Evolutionary conservation across 2,888 invertebrate genomes (phyloP).

Genomic region (Coelogynopora nodosa): DNA sequence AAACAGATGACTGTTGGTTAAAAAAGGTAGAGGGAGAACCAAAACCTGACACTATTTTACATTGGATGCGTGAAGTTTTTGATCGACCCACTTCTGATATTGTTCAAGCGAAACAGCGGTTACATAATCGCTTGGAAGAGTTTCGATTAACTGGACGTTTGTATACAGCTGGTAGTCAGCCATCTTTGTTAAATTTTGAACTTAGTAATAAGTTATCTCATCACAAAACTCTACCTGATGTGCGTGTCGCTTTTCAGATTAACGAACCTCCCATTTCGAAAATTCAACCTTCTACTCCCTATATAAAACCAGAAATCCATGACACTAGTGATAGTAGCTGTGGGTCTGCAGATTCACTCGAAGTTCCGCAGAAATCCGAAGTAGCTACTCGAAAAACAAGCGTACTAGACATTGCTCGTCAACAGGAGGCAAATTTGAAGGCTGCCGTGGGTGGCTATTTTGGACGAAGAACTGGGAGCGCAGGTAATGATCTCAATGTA

Average conservation of each 20-base stretch:
- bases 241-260: not conserved
- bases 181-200: not conserved
- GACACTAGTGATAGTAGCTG: not conserved
- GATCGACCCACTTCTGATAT: not conserved
- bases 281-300: not conserved
- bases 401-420: conserved; percentile 3
- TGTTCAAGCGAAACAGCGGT: not conserved
- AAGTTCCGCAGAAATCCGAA: not conserved
- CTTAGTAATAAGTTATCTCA: not conserved
- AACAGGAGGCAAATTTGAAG: not conserved
- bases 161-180: not conserved
- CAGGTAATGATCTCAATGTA: conserved; percentile 4
- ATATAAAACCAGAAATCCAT: not conserved
- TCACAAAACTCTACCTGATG: conserved; percentile 6
- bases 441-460: not conserved
- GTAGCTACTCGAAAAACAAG: not conserved
- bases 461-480: not conserved
- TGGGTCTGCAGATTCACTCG: not conserved
- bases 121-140: not conserved
- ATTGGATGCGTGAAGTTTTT: not conserved
- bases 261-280: not conserved
- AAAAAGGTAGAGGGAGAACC: not conserved
- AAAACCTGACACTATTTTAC: not conserved
- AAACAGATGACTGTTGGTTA: not conserved
- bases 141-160: not conserved